Base-by-base conservation (phyloP, 2,113 vertebrate genomes). In the Myotis davidii region DNA sequence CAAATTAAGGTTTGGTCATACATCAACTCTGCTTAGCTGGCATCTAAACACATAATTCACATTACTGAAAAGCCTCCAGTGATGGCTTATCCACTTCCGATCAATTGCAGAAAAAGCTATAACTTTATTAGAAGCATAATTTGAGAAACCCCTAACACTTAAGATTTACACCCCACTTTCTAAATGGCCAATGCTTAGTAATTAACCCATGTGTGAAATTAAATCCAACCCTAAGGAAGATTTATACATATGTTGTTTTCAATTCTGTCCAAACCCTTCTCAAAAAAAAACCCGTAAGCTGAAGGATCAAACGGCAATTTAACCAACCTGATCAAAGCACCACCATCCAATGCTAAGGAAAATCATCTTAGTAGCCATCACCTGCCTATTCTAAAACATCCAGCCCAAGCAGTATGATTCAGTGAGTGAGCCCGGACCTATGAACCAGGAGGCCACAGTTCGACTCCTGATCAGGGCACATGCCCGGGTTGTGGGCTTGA, bases 181-280 rank as follows among this genome's bases (percentile, higher is more conserved):
- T 42, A 25, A 85, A 94, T 93, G 61, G 34, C 39, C 81, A 61
- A 86, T 69, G 48, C 34, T 52, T 82, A 88, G 34, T 92, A 95
- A 97, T 96, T 90, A 95, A 94, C 23, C 59, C 65, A 74, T 79
- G 48, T 84, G 67, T 85, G 81, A 90, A 97, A 92, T 85, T 91
- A 91, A 97, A 93, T 82, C n/a, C 34, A 84, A 45, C 79, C 67
- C 34, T 70, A 83, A 91, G 50, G 64, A 91, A 89, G 93, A 84
- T 88, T 89, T 92, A 88, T 79, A 59, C 21, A 45, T 23, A 61
- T 17, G 0, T 52, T 88, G 65, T 72, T 88, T 94, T 83, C 91
- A 95, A 94, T 93, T 45, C 81, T 29, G 6, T 76, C 39, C 32
- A 74, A 93, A 73, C 72, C 6, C 45, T 77, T 89, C 85, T 72